phyloP scores from a whole-genome alignment of 2,797 vertebrate species.

The Selene dorsalis region DNA sequence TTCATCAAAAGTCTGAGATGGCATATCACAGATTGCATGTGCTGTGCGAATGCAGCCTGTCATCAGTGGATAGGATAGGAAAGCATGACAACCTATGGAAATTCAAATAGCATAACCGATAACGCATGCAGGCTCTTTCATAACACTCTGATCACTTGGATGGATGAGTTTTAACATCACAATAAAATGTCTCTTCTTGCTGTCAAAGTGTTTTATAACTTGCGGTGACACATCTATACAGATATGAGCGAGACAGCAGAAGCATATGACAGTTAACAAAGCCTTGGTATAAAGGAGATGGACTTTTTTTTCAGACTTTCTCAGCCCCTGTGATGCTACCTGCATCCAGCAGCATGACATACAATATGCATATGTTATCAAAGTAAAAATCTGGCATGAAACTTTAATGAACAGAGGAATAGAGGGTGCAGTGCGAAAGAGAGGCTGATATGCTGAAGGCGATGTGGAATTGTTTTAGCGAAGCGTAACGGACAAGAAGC shows the following conservation, averaged over 20 bases:
- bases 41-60: conserved; percentile 55
- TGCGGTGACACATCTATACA: conserved; percentile 49
- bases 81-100: conserved; percentile 61
- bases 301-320: conserved; percentile 58
- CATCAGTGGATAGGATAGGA: conserved; percentile 43
- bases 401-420: conserved; percentile 81
- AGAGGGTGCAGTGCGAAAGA: conserved; percentile 66
- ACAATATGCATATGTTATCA: conserved; percentile 85
- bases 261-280: conserved; percentile 51
- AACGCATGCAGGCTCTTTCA: conserved; percentile 47
- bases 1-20: conserved; percentile 60
- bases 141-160: conserved; percentile 40
- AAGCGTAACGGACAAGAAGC: conserved; percentile 75
- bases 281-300: conserved; percentile 26
- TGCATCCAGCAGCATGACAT: conserved; percentile 74
- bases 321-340: conserved; percentile 65
- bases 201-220: conserved; percentile 53
- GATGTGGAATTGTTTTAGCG: conserved; percentile 82
- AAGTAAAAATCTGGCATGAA: conserved; percentile 84
- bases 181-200: conserved; percentile 57
- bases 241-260: conserved; percentile 42
- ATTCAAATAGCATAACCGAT: conserved; percentile 68
- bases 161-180: conserved; percentile 64
- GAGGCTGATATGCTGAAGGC: conserved; percentile 79
- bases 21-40: conserved; percentile 57